phyloP scores from a whole-genome alignment of 1,140 invertebrate genomes.

The Linepithema humile region DNA sequence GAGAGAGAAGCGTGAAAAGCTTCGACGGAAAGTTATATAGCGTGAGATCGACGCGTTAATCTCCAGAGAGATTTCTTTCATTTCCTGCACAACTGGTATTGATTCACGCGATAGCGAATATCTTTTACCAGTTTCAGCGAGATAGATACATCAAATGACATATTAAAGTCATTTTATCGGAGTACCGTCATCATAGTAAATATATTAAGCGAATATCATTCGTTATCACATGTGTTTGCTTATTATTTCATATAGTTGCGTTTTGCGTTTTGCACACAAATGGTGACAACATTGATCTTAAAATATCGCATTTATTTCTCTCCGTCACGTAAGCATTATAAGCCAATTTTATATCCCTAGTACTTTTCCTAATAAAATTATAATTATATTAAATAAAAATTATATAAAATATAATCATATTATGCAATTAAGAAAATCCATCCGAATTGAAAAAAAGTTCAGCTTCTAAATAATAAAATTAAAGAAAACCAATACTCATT shows the following conservation, averaged over 20 bases:
- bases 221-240: slow-evolving; percentile 62
- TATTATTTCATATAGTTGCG: slow-evolving; percentile 15
- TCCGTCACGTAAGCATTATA: neutral
- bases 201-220: slow-evolving; percentile 20
- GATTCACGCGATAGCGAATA: slow-evolving; percentile 16
- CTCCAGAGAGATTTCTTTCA: neutral
- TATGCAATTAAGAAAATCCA: too few species aligned
- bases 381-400: too few species aligned
- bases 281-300: slow-evolving; percentile 25
- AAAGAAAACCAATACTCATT: too few species aligned
- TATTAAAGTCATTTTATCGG: slow-evolving; percentile 29
- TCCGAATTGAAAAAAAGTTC: too few species aligned
- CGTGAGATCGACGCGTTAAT: neutral
- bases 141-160: slow-evolving; percentile 26
- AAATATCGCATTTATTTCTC: neutral
- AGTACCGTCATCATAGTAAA: slow-evolving; percentile 18
- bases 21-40: neutral
- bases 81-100: neutral
- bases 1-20: too few species aligned
- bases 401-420: too few species aligned
- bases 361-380: too few species aligned
- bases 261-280: too few species aligned
- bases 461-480: too few species aligned
- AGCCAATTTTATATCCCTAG: too few species aligned
- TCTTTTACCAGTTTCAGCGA: neutral